These are phyloP conservation scores for Lagopus muta DNA, from an alignment of 2,113 vertebrate genomes.

Conservation along the genomic window DNA sequence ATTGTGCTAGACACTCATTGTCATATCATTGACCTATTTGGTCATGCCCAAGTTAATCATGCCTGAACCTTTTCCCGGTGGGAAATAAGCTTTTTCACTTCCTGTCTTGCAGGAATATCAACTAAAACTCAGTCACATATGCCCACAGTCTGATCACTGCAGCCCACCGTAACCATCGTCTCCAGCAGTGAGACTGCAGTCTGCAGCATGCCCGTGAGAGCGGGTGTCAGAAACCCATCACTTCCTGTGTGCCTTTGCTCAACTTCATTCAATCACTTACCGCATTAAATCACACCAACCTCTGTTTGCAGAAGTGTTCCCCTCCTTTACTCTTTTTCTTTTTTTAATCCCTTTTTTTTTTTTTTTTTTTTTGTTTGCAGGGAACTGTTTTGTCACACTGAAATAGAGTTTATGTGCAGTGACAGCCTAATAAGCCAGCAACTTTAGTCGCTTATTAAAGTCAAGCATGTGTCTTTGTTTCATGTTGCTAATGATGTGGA, in stretches of 20 bases:
- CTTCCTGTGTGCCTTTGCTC: constrained; percentile 51
- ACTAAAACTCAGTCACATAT: constrained; percentile 82
- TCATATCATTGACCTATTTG: constrained; percentile 86
- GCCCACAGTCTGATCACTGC: constrained; percentile 68
- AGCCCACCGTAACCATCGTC: constrained; percentile 58
- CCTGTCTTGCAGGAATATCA: constrained; percentile 81
- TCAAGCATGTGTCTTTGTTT: constrained; percentile 92
- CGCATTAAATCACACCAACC: constrained; percentile 71
- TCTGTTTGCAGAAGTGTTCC: constrained; percentile 46
- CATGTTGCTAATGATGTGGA: constrained; percentile 92
- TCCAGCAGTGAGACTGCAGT: constrained; percentile 68
- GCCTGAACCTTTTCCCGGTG: constrained; percentile 84
- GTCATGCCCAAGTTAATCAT: constrained; percentile 87
- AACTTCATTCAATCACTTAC: constrained; percentile 68
- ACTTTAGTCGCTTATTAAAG: constrained; percentile 91
- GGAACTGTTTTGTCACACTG: constrained; percentile 80
- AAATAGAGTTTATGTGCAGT: constrained; percentile 84
- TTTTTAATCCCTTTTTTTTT: background rate
- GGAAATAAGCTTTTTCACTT: constrained; percentile 81
- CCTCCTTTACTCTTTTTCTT: background rate
- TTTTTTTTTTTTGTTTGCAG: constrained; percentile 34
- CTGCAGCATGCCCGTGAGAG: constrained; percentile 65
- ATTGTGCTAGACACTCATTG: constrained; percentile 82
- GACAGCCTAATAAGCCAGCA: constrained; percentile 89
- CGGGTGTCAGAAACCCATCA: constrained; percentile 76